phyloP scores from a whole-genome alignment of 1,140 invertebrate genomes.

The Drosophila triauraria region DNA sequence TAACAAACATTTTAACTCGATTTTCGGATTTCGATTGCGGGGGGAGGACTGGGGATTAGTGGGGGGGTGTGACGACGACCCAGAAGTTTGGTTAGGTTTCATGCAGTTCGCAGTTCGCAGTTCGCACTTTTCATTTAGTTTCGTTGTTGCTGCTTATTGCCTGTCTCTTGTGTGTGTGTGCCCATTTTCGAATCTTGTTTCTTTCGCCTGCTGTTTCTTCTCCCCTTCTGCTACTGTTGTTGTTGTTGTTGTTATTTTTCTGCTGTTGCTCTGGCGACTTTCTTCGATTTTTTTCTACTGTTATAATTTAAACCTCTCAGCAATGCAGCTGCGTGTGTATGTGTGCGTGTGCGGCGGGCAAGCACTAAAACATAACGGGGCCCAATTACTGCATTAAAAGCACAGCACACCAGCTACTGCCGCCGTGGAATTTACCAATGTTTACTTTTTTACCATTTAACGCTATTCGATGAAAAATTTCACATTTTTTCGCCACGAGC shows the following conservation, averaged over 20 bases:
- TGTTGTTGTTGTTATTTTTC: constrained; percentile 37
- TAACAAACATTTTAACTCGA: constrained; percentile 64
- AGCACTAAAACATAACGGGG: constrained; percentile 79
- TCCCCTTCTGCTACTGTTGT: constrained; percentile 14
- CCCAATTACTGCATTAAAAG: constrained; percentile 76
- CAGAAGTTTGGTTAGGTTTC: constrained; percentile 76
- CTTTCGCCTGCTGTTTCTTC: constrained; percentile 28
- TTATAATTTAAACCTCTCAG: constrained; percentile 74
- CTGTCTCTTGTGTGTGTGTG: constrained; percentile 47
- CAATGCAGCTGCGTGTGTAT: constrained; percentile 56
- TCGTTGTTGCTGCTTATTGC: constrained; percentile 51
- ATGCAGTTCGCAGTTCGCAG: constrained; percentile 44
- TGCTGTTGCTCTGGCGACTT: constrained; percentile 70
- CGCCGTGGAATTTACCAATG: constrained; percentile 61
- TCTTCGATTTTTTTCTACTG: constrained; percentile 79
- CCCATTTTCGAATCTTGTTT: constrained; percentile 77
- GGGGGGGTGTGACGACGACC: constrained; percentile 12
- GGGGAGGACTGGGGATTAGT: background rate
- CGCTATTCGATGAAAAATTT: constrained; percentile 44
- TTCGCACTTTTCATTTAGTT: constrained; percentile 78
- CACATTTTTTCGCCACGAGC: constrained; percentile 39
- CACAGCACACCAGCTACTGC: constrained; percentile 18
- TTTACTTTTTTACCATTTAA: constrained; percentile 41
- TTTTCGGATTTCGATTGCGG: constrained; percentile 40
- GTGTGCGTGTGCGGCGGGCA: constrained; percentile 32